Conservation (phyloP, 2,888 invertebrate genomes). For the Mythimna loreyi region DNA sequence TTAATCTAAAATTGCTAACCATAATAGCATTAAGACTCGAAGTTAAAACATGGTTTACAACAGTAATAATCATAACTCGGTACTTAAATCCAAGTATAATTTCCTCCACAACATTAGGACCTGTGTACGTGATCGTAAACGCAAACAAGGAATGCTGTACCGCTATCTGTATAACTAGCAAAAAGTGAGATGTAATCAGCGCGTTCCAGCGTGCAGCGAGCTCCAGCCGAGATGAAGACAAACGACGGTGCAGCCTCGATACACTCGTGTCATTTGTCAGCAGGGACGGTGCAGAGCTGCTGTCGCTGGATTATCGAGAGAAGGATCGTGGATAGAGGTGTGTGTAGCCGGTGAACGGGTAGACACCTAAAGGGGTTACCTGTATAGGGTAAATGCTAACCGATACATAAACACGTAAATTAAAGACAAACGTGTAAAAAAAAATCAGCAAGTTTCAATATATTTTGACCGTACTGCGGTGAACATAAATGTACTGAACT, state of each 20-base stretch:
- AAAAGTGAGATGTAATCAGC: constrained; percentile 75
- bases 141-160: constrained; percentile 67
- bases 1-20: not conserved
- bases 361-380: not conserved
- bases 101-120: constrained; percentile 29
- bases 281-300: constrained; percentile 24
- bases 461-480: too few relatives aligned
- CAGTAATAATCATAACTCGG: constrained; percentile 21
- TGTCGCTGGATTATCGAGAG: constrained; percentile 33
- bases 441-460: too few relatives aligned
- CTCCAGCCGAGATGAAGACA: constrained; percentile 72
- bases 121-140: constrained; percentile 37
- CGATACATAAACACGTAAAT: too few relatives aligned
- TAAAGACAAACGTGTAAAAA: too few relatives aligned
- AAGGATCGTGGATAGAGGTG: constrained; percentile 28
- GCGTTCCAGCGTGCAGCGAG: constrained; percentile 55
- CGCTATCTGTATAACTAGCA: constrained; percentile 67
- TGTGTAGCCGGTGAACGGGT: constrained; percentile 11
- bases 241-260: constrained; percentile 68
- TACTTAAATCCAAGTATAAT: constrained; percentile 27
- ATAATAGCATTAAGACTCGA: not conserved
- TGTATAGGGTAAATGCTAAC: too few relatives aligned
- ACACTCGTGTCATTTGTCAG: constrained; percentile 63
- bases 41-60: constrained; percentile 1
- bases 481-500: too few relatives aligned